Conservation (phyloP, 2,888 invertebrate genomes). For the Incurvaria masculella region DNA sequence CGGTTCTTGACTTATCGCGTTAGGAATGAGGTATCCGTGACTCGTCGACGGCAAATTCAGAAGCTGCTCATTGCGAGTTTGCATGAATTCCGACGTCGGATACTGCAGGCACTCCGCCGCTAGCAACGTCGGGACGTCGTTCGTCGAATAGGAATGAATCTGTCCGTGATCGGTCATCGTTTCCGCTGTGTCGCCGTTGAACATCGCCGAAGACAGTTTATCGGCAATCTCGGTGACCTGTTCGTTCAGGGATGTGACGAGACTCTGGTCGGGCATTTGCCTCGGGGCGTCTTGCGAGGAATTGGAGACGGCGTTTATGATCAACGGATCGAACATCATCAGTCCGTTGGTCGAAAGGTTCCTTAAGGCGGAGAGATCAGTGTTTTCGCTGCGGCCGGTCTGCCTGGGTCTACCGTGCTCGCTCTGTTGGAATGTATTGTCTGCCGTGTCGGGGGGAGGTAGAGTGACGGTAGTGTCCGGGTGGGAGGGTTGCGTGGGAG, state of each 20-base stretch:
- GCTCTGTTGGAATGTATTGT: constrained; percentile 34
- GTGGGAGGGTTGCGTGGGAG: constrained; percentile 12
- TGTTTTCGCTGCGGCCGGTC: constrained; percentile 34
- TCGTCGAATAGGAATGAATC: constrained; percentile 45
- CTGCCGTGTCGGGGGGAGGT: constrained; percentile 23
- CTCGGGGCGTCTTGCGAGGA: constrained; percentile 30
- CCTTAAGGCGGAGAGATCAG: constrained; percentile 37
- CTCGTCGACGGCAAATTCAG: constrained; percentile 60
- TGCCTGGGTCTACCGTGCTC: constrained; percentile 30
- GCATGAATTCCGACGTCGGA: constrained; percentile 27
- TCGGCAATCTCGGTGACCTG: constrained; percentile 52
- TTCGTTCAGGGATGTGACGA: constrained; percentile 48
- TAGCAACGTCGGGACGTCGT: constrained; percentile 40
- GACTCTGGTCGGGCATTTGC: constrained; percentile 41
- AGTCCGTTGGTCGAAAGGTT: constrained; percentile 48
- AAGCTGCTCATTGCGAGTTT: constrained; percentile 39
- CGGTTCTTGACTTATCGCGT: constrained; percentile 57
- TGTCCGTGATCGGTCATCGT: constrained; percentile 31
- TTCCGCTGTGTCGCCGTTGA: constrained; percentile 30
- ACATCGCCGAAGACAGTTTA: constrained; percentile 42
- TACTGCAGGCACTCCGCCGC: constrained; percentile 26
- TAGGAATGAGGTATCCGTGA: constrained; percentile 62
- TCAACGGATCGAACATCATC: constrained; percentile 50
- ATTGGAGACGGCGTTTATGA: constrained; percentile 37
- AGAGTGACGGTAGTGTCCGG: constrained; percentile 13